Evolutionary conservation across 2,888 invertebrate genomes (phyloP).

Genomic region (Eupithecia pulchellata): DNA sequence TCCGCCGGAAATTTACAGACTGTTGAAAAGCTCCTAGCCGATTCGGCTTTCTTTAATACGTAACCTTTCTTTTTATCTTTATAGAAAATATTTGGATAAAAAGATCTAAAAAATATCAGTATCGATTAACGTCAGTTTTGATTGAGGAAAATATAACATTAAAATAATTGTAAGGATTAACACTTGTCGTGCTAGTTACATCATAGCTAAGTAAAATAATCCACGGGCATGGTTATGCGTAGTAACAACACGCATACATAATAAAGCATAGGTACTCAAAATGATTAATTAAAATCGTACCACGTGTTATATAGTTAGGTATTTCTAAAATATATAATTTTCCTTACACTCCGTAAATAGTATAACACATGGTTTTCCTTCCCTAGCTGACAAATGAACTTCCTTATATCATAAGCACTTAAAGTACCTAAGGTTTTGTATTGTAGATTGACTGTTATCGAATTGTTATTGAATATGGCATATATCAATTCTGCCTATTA

Average conservation of each 20-base stretch:
- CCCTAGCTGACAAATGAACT: constrained; percentile 1
- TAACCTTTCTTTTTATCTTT: background rate
- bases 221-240: background rate
- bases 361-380: background rate
- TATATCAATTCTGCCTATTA: constrained; percentile 17
- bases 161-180: background rate
- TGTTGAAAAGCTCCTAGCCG: background rate
- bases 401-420: constrained; percentile 24
- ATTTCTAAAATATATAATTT: background rate
- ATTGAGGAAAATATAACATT: background rate
- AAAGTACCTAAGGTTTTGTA: constrained; percentile 32
- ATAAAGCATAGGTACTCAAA: background rate
- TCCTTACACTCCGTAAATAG: background rate
- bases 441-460: constrained; percentile 24
- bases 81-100: background rate
- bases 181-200: background rate
- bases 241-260: background rate
- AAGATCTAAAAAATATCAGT: background rate
- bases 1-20: background rate
- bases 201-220: background rate
- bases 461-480: constrained; percentile 25
- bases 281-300: background rate
- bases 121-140: background rate
- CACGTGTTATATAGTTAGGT: background rate
- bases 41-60: too few species aligned